These are phyloP conservation scores for Bellardia bayeri DNA, from an alignment of 2,888 invertebrate genomes.

Conservation along the genomic window DNA sequence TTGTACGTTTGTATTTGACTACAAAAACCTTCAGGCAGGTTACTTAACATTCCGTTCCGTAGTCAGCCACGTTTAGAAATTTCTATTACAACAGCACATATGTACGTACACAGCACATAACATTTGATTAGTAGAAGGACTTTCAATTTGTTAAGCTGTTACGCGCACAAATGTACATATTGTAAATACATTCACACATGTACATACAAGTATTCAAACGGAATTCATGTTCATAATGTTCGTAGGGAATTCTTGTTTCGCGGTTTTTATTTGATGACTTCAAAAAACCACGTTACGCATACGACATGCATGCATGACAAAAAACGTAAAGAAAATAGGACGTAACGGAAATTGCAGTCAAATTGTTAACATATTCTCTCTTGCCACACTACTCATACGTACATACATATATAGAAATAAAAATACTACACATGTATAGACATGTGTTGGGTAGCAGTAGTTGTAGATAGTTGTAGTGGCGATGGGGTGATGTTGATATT, in stretches of 20 bases:
- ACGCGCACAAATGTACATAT: constrained; percentile 7
- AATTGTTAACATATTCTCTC: constrained; percentile 64
- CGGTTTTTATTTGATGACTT: constrained; percentile 72
- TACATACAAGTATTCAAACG: constrained; percentile 26
- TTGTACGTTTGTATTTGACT: constrained; percentile 32
- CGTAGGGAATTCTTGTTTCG: constrained; percentile 72
- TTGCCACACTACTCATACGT: constrained; percentile 20
- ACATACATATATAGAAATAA: background rate
- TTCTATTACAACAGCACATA: constrained; percentile 1
- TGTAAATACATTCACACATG: background rate
- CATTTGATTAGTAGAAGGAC: constrained; percentile 70
- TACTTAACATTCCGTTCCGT: constrained; percentile 68
- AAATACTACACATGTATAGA: constrained; percentile 2
- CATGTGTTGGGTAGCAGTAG: background rate
- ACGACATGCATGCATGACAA: constrained; percentile 65
- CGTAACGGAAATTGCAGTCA: constrained; percentile 57
- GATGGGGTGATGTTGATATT: constrained; percentile 19
- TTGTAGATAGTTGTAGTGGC: constrained; percentile 2
- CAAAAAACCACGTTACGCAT: constrained; percentile 70
- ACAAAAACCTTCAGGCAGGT: constrained; percentile 67
- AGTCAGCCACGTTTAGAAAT: constrained; percentile 11
- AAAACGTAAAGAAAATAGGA: constrained; percentile 31
- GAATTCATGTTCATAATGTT: constrained; percentile 66
- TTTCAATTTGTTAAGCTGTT: constrained; percentile 62
- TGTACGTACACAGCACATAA: constrained; percentile 21